Conservation (phyloP, 2,113 vertebrate species). For the Desmodus rotundus region DNA sequence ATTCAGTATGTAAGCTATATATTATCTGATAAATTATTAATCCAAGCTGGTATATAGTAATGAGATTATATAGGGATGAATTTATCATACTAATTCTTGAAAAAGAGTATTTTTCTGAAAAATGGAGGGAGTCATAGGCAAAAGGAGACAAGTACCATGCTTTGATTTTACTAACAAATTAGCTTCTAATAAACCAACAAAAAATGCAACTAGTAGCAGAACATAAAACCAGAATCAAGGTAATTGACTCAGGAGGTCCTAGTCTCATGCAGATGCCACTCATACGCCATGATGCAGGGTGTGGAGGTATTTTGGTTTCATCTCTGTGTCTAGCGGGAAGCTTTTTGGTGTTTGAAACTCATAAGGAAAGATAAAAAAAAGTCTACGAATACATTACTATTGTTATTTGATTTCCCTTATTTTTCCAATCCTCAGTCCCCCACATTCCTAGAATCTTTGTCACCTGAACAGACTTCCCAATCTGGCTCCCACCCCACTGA, state of each 20-base stretch:
- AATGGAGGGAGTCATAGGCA: not conserved
- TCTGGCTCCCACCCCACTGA: not conserved
- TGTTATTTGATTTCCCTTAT: not conserved
- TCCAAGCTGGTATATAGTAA: not conserved
- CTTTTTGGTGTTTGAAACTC: not conserved
- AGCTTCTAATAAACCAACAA: not conserved
- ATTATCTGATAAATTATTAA: not conserved
- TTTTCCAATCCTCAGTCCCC: not conserved
- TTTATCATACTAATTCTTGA: not conserved
- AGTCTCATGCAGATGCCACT: rapidly evolving
- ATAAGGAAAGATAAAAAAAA: not conserved
- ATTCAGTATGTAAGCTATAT: not conserved
- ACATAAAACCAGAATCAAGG: not conserved
- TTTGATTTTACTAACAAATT: not conserved
- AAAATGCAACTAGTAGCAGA: not conserved
- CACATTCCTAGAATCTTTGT: not conserved
- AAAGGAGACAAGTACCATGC: not conserved
- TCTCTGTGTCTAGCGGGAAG: not conserved
- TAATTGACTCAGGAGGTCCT: not conserved
- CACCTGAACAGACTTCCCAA: not conserved
- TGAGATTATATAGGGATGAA: not conserved
- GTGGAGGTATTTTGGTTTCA: rapidly evolving
- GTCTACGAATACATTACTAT: not conserved
- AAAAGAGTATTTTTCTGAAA: not conserved
- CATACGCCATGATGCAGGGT: rapidly evolving